phyloP scores from a whole-genome alignment of 2,888 invertebrate species.

The Leuctra nigra region DNA sequence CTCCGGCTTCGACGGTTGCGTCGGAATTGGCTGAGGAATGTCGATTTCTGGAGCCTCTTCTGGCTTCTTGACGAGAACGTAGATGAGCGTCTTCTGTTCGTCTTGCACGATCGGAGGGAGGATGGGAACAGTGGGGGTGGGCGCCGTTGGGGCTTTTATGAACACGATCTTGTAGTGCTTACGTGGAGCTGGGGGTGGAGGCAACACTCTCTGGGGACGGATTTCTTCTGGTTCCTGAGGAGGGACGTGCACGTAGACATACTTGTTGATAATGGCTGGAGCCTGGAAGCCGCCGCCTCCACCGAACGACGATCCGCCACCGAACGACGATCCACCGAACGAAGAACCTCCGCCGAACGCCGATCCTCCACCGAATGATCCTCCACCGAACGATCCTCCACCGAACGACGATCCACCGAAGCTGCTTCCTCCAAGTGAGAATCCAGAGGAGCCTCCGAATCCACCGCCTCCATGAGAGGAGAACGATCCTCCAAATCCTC shows the following conservation, averaged over 20 bases:
- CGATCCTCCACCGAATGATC: background rate
- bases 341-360: conserved; percentile 34
- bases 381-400: background rate
- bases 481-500: conserved; percentile 33
- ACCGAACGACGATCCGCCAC: conserved; percentile 35
- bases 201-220: conserved; percentile 53
- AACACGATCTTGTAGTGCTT: conserved; percentile 91
- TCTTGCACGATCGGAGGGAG: conserved; percentile 75
- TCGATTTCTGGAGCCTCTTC: conserved; percentile 76
- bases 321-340: conserved; percentile 32
- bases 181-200: conserved; percentile 63
- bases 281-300: conserved; percentile 40
- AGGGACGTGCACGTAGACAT: conserved; percentile 85
- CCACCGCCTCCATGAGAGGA: conserved; percentile 4
- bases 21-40: conserved; percentile 69
- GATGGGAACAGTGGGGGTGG: conserved; percentile 72
- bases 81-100: conserved; percentile 75
- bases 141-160: conserved; percentile 83
- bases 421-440: background rate
- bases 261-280: conserved; percentile 58
- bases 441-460: conserved; percentile 2
- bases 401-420: conserved; percentile 22
- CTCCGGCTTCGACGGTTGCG: conserved; percentile 81
- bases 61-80: conserved; percentile 82
- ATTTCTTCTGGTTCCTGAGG: conserved; percentile 74